Evolutionary conservation across 2,888 invertebrate genomes (phyloP).

Genomic region (Diachrysia chrysitis): DNA sequence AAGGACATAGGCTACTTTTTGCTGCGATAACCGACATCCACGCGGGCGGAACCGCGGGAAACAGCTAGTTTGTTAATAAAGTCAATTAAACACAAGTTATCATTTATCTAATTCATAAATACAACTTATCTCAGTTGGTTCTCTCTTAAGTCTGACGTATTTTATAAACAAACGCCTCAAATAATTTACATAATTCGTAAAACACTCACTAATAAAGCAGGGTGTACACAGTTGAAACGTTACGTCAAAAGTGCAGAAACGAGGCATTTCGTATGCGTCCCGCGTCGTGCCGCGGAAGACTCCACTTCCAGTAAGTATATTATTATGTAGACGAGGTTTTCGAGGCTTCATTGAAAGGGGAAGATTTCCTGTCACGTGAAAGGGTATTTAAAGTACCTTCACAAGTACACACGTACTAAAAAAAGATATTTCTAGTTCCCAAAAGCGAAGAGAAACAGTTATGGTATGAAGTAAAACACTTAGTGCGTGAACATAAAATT

Average conservation of each 20-base stretch:
- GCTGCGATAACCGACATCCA: too few species aligned
- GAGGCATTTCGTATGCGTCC: constrained; percentile 49
- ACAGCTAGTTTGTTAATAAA: too few species aligned
- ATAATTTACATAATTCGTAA: constrained; percentile 33
- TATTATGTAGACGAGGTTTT: constrained; percentile 62
- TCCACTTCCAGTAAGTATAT: constrained; percentile 60
- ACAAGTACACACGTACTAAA: constrained; percentile 39
- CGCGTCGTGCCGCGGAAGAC: constrained; percentile 50
- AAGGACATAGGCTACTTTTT: too few species aligned
- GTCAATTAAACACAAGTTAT: too few species aligned
- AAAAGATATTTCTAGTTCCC: constrained; percentile 11
- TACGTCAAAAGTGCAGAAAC: constrained; percentile 49
- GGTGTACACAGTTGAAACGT: constrained; percentile 35
- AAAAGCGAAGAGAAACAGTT: constrained; percentile 18
- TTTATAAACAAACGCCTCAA: constrained; percentile 26
- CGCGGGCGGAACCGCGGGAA: too few species aligned
- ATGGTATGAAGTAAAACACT: constrained; percentile 46
- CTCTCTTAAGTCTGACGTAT: neutral
- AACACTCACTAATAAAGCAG: constrained; percentile 39
- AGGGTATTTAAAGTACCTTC: constrained; percentile 51
- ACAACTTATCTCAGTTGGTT: neutral
- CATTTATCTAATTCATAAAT: neutral
- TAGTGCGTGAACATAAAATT: constrained; percentile 45
- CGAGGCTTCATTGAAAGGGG: constrained; percentile 57
- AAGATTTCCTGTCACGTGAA: constrained; percentile 57